Conservation (phyloP, 2,888 invertebrate genomes). For the Drosophila hamatofila region DNA sequence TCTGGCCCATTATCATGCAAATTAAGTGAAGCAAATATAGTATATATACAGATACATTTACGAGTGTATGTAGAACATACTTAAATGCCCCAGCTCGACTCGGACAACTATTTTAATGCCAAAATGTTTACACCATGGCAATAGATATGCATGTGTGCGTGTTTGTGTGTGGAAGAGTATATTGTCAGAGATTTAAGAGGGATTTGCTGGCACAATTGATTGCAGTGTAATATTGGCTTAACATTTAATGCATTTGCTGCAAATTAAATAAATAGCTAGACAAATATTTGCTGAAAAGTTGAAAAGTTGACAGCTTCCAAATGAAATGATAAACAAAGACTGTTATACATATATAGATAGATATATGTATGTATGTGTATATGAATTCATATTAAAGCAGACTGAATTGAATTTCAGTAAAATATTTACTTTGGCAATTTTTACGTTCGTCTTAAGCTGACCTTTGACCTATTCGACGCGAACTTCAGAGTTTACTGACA, state of each 20-base stretch:
- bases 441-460: neutral
- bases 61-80: slow-evolving; percentile 36
- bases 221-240: slow-evolving; percentile 9
- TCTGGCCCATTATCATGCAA: slow-evolving; percentile 63
- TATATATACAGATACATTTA: neutral
- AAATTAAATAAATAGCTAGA: neutral
- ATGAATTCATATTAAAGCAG: neutral
- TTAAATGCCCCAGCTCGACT: slow-evolving; percentile 37
- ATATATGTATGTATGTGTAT: neutral
- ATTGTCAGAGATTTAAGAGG: slow-evolving; percentile 9
- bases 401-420: neutral
- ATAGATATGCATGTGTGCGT: slow-evolving; percentile 4
- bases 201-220: slow-evolving; percentile 11
- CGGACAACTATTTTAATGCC: slow-evolving; percentile 45
- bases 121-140: slow-evolving; percentile 49
- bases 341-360: neutral
- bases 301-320: neutral
- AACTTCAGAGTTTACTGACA: neutral
- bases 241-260: slow-evolving; percentile 3
- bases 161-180: slow-evolving; percentile 2
- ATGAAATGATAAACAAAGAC: neutral
- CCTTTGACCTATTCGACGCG: neutral
- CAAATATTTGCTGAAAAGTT: slow-evolving; percentile 12
- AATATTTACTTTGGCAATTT: neutral
- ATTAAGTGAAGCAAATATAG: slow-evolving; percentile 59